Evolutionary conservation across 2,888 invertebrate genomes (phyloP).

Genomic region (Idaea straminata): DNA sequence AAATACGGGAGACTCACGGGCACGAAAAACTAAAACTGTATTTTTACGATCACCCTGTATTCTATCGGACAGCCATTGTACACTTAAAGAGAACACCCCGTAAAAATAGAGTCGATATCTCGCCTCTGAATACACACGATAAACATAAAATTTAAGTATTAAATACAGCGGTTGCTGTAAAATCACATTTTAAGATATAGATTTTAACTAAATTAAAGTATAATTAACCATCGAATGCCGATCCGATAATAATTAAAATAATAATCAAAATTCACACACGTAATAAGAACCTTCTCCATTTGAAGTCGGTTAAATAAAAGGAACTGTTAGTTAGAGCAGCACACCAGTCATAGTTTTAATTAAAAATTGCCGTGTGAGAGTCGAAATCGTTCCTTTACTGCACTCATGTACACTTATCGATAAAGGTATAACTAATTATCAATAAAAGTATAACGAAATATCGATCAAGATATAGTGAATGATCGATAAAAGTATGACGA

Average conservation of each 20-base stretch:
- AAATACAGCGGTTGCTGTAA: slow-evolving; percentile 19
- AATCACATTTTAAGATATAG: not conserved
- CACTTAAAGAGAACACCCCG: not conserved
- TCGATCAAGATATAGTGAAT: too few relatives aligned
- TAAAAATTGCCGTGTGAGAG: slow-evolving; percentile 67
- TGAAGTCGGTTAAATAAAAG: slow-evolving; percentile 10
- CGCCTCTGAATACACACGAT: slow-evolving; percentile 8
- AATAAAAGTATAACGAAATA: too few relatives aligned
- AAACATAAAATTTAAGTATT: slow-evolving; percentile 33
- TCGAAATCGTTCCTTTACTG: slow-evolving; percentile 38
- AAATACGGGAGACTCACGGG: not conserved
- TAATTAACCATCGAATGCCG: slow-evolving; percentile 39
- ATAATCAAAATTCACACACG: not conserved
- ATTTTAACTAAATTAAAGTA: slow-evolving; percentile 33
- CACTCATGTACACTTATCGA: slow-evolving; percentile 48
- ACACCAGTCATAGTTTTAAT: slow-evolving; percentile 70
- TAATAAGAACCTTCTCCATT: not conserved
- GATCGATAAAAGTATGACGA: too few relatives aligned
- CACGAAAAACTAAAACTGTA: not conserved
- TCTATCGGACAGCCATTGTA: not conserved
- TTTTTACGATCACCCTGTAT: not conserved
- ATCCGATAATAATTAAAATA: slow-evolving; percentile 21
- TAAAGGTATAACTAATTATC: slow-evolving; percentile 3
- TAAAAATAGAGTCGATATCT: not conserved
- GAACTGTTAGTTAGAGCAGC: slow-evolving; percentile 31